Percentiles rank a stretch among this genome's conserved stretches.
These are phyloP conservation scores for Trichopoda pennipes DNA, from an alignment of 2,888 invertebrate genomes.

Conservation along the genomic window DNA sequence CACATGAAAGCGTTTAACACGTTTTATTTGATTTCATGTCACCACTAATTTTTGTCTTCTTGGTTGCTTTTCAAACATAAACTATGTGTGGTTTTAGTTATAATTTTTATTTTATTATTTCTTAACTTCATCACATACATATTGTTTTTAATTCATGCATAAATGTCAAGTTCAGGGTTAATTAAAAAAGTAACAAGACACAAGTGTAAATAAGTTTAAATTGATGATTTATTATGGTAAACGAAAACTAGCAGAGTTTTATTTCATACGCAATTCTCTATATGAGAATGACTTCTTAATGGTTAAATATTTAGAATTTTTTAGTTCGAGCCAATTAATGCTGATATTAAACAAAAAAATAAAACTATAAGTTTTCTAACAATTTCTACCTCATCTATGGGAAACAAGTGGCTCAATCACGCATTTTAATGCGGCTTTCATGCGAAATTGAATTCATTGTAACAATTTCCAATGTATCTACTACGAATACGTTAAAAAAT, in stretches of 20 bases:
- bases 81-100: slow-evolving; percentile 12
- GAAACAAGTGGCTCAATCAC: too few species aligned
- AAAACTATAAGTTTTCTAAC: too few species aligned
- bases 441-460: too few species aligned
- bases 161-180: slow-evolving; percentile 56
- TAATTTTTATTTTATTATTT: slow-evolving; percentile 25
- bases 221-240: neutral
- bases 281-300: too few species aligned
- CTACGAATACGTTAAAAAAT: too few species aligned
- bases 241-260: neutral
- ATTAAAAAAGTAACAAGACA: neutral
- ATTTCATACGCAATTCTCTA: too few species aligned
- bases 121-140: slow-evolving; percentile 9
- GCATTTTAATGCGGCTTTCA: too few species aligned
- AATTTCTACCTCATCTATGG: too few species aligned
- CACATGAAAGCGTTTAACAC: slow-evolving; percentile 28
- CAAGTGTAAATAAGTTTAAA: slow-evolving; percentile 19
- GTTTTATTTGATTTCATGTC: slow-evolving; percentile 22
- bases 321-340: too few species aligned
- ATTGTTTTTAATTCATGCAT: neutral
- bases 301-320: too few species aligned
- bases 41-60: neutral
- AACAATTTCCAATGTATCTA: too few species aligned
- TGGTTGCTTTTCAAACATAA: slow-evolving; percentile 6
- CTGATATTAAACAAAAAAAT: too few species aligned